These are phyloP conservation scores for Rugalucina vietnamica DNA, from an alignment of 2,888 invertebrate species.

Conservation along the genomic window DNA sequence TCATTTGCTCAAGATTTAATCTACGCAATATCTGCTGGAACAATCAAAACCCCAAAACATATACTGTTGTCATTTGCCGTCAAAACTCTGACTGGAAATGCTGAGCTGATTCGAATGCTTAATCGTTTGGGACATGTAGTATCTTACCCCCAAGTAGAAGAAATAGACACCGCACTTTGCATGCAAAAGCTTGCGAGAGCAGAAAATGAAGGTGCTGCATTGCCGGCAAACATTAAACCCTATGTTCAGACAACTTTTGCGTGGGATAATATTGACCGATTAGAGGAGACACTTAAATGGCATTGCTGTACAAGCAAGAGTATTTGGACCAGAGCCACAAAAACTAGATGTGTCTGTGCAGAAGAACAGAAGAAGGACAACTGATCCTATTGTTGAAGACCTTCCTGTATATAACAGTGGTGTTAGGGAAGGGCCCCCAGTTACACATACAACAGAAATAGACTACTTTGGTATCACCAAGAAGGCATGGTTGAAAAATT, in stretches of 20 bases:
- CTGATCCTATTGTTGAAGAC: background rate
- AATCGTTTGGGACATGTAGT: background rate
- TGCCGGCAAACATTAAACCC: background rate
- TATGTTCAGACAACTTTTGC: background rate
- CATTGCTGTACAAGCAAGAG: background rate
- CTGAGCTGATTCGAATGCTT: background rate
- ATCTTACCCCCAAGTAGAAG: background rate
- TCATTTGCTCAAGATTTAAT: background rate
- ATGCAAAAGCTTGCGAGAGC: background rate
- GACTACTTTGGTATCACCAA: background rate
- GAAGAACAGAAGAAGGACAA: background rate
- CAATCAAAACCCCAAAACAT: background rate
- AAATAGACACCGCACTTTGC: background rate
- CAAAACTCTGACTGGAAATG: background rate
- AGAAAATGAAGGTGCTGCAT: background rate
- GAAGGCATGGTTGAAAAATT: background rate
- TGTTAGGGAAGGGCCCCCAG: background rate
- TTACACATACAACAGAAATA: background rate
- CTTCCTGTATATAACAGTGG: background rate
- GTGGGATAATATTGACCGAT: background rate
- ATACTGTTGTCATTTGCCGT: background rate
- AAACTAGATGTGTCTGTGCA: background rate
- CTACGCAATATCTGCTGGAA: background rate
- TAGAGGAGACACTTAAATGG: constrained; percentile 8
- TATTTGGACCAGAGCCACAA: background rate